Evolutionary conservation across 2,797 vertebrate genomes (phyloP), one percentile per base, ranked within the genome.

Genomic region (Morelia viridis): DNA sequence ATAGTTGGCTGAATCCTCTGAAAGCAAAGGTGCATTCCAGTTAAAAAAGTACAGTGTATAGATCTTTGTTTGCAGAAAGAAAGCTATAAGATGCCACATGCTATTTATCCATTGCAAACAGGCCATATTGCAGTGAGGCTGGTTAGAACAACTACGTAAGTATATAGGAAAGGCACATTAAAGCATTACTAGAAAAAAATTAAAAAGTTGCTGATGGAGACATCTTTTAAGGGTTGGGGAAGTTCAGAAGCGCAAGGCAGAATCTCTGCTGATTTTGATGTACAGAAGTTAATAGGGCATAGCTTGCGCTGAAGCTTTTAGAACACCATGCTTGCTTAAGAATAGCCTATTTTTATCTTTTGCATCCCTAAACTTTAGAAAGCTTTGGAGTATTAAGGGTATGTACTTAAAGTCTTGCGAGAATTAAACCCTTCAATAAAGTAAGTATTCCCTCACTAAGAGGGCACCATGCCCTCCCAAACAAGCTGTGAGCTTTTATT

Each of bases 311-410:
- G 57, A 76, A 93, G 71, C 31, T 68, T 1, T 10, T 5, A 28
- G 90, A 92, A 85, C 92, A 91, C 11, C 0, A 11, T 9, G 1
- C 7, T 85, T 89, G n/a, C 35, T 94, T 93, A 92, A 93, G 90
- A 90, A 0, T 0, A n/a, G 80, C 28, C 58, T 92, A 71, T 86
- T 91, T 92, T 89, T 88, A 93, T 80, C 60, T 64, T 50, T 50
- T 0, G 68, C 71, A 6, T 92, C 90, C 26, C 10, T 93, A 90
- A 90, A 64, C 35, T 80, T 35, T 88, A 28, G 56, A 68, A 92
- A 57, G 28, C 93, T 41, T n/a, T 50, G 46, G 24, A 58, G 4
- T 92, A 87, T 85, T 95, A 92, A 22, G 90, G 80, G 17, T 89
- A 53, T n/a, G 1, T 90, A 71, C 0, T 61, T 65, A 85, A 0